These are phyloP conservation scores for Colinus virginianus DNA, from an alignment of 2,113 vertebrate species.

Conservation along the genomic window DNA sequence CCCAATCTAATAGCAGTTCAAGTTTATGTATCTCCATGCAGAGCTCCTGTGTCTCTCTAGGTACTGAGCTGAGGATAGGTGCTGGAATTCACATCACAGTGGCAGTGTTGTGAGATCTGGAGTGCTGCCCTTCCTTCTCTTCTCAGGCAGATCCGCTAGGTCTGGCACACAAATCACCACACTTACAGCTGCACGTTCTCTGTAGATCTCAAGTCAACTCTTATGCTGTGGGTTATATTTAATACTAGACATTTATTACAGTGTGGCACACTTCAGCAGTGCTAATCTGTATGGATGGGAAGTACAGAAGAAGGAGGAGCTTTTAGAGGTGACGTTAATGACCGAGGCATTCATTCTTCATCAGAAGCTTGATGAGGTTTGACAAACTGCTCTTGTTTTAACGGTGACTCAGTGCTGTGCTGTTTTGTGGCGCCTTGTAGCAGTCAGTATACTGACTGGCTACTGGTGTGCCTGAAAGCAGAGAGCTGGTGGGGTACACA, in stretches of 20 bases:
- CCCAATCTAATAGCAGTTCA: neutral
- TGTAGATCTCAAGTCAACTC: neutral
- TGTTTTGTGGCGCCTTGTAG: neutral
- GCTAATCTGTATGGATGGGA: neutral
- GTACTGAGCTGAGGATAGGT: neutral
- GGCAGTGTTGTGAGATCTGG: neutral
- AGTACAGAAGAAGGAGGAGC: neutral
- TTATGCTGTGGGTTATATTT: neutral
- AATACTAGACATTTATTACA: neutral
- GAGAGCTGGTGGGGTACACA: neutral
- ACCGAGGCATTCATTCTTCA: neutral
- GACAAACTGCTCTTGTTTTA: slow-evolving; percentile 13
- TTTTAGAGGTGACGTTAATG: neutral
- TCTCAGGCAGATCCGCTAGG: neutral
- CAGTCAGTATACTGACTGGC: neutral
- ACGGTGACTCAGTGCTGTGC: neutral
- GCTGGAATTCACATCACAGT: neutral
- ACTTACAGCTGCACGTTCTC: accelerated
- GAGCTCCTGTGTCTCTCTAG: neutral
- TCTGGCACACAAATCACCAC: neutral
- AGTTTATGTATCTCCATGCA: neutral
- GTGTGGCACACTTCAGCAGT: neutral
- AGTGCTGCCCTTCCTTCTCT: neutral
- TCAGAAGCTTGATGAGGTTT: neutral
- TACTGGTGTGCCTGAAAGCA: neutral